Evolutionary conservation across 2,113 vertebrate genomes (phyloP), one percentile per base, ranked within the genome.

Genomic region (Pomatostomus ruficeps): DNA sequence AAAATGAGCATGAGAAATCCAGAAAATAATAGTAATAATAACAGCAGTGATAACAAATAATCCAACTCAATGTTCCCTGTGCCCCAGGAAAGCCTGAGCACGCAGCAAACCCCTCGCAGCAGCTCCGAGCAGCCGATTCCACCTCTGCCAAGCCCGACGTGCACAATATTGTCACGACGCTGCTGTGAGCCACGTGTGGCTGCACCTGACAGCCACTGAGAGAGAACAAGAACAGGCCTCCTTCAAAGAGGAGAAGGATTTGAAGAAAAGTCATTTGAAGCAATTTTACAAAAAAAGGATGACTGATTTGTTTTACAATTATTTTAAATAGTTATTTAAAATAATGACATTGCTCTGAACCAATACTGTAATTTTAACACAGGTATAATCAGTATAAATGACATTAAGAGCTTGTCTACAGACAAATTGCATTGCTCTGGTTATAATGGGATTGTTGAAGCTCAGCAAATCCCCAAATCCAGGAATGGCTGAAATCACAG

Each of bases 331-430:
- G 82, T 85, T 71, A 28, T 85, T 95, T 70, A 18, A 91, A 89
- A 74, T 43, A 70, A 90, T 70, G 35, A 43, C 29, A 63, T 74
- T 72, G 35, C 65, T 83, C 75, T 52, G 79, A 77, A 88, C 73
- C n/a, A 91, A 68, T 68, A 48, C 62, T 43, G 62, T 78, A 49
- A 92, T 84, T 84, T 91, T 82, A 85, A 89, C 81, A 75, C 38
- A 66, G 81, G 72, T 91, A 65, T 72, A 92, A 94, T 91, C 84
- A 43, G 91, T 88, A 81, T 48, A 91, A 94, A 87, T 84, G 48
- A 54, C 95, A 95, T 95, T 91, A 95, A 81, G 61, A 89, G 93
- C 94, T 95, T 89, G 89, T 94, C 93, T 87, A 57, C 58, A 76
- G 93, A 77, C 81, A 95, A 89, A 95, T 58, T 91, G 93, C 74